A percentile compares a stretch with the other conserved stretches of the same genome.
phyloP scores from a whole-genome alignment of 2,113 vertebrate genomes.

The Rostratula benghalensis region DNA sequence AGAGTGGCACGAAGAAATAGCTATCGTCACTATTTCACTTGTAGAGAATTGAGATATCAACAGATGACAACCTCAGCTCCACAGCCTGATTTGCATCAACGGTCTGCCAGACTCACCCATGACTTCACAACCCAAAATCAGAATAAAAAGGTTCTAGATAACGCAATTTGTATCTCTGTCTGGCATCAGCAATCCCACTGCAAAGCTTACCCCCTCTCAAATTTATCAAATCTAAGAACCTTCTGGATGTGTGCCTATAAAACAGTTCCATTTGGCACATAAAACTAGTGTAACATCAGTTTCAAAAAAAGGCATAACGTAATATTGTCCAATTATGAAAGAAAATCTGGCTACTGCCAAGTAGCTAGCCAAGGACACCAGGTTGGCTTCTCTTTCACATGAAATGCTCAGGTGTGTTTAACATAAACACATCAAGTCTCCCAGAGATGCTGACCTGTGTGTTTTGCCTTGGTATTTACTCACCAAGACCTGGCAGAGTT shows the following conservation, averaged over 20 bases:
- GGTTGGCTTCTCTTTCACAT: neutral
- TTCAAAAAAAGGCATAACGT: neutral
- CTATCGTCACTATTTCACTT: neutral
- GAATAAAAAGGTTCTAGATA: neutral
- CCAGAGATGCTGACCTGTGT: neutral
- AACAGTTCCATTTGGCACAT: neutral
- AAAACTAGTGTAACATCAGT: neutral
- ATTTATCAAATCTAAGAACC: neutral
- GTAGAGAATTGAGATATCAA: neutral
- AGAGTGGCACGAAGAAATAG: neutral
- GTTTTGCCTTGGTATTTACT: neutral
- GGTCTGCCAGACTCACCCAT: neutral
- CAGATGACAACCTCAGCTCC: neutral
- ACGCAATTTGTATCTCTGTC: neutral
- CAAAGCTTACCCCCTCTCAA: neutral
- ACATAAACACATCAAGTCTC: neutral
- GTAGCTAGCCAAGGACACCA: neutral
- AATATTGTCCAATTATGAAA: neutral
- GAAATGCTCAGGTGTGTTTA: neutral
- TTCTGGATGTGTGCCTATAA: neutral
- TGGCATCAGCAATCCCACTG: neutral
- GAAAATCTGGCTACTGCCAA: neutral
- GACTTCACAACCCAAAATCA: neutral
- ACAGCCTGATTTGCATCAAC: neutral
- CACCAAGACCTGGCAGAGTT: neutral